These are phyloP conservation scores for Coenonympha glycerion DNA, from an alignment of 2,888 invertebrate genomes.

Conservation along the genomic window DNA sequence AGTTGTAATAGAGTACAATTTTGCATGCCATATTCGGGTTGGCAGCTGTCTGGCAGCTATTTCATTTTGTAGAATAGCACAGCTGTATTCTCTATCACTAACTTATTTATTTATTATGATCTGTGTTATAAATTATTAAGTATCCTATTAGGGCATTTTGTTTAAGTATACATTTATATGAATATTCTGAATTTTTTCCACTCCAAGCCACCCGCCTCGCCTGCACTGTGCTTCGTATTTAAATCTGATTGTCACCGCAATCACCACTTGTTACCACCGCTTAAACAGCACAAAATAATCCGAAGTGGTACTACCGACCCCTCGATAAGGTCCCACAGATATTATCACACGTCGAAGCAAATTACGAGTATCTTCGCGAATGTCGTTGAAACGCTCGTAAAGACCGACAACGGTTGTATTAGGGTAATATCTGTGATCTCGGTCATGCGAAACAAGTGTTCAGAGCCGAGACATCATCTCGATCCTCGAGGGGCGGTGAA, in stretches of 20 bases:
- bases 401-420: conserved; percentile 57
- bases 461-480: conserved; percentile 40
- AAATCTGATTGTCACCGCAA: conserved; percentile 35
- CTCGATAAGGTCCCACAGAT: conserved; percentile 49
- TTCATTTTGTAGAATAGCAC: too few species aligned
- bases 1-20: too few species aligned
- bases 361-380: conserved; percentile 54
- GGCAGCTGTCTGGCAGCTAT: too few species aligned
- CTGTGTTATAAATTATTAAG: too few species aligned
- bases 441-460: conserved; percentile 50
- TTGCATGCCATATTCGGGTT: too few species aligned
- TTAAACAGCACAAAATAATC: conserved; percentile 41
- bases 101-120: too few species aligned
- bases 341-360: conserved; percentile 58
- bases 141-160: too few species aligned
- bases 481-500: conserved; percentile 21
- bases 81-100: too few species aligned
- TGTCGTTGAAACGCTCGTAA: conserved; percentile 52
- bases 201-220: too few species aligned
- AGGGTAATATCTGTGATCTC: conserved; percentile 59
- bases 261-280: conserved; percentile 43
- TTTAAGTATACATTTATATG: too few species aligned
- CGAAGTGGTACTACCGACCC: conserved; percentile 33
- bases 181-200: too few species aligned
- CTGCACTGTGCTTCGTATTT: too few species aligned